phyloP scores from a whole-genome alignment of 2,888 invertebrate species.

The Dioctria linearis region DNA sequence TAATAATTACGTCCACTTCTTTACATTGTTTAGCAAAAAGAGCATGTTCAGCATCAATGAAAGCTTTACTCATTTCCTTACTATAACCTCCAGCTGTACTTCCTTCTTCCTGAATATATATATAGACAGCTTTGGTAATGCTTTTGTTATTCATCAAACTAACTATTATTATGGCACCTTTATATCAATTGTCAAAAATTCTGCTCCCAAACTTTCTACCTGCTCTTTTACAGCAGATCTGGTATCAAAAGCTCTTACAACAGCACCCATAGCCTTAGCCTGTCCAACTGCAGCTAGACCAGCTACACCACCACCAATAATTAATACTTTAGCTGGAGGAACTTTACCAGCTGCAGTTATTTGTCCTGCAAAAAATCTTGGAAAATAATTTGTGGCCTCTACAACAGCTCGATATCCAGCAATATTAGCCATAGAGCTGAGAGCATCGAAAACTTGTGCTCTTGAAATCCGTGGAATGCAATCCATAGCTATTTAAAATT shows the following conservation, averaged over 20 bases:
- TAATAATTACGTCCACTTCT: conserved; percentile 89
- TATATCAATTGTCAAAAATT: conserved; percentile 85
- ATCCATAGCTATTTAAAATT: conserved; percentile 81
- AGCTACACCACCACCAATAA: conserved; percentile 92
- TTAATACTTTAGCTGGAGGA: conserved; percentile 89
- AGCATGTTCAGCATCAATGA: conserved; percentile 88
- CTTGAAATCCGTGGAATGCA: conserved; percentile 89
- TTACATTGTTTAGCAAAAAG: conserved; percentile 89
- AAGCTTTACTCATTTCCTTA: conserved; percentile 89
- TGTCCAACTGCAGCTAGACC: conserved; percentile 86
- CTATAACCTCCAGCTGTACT: conserved; percentile 84
- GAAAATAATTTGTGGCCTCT: conserved; percentile 90
- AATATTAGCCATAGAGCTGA: conserved; percentile 94
- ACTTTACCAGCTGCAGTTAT: conserved; percentile 93
- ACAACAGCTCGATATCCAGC: conserved; percentile 90
- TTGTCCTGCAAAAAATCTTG: conserved; percentile 91
- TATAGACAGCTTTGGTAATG: conserved; percentile 1
- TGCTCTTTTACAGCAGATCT: conserved; percentile 87
- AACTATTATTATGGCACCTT: conserved; percentile 60
- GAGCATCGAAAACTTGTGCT: conserved; percentile 91
- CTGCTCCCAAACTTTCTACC: conserved; percentile 90
- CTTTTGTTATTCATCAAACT: background rate
- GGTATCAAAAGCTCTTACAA: conserved; percentile 91
- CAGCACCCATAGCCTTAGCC: conserved; percentile 90
- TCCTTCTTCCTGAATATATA: conserved; percentile 76